Evolutionary conservation across 1,140 invertebrate species (phyloP), one percentile per base, ranked within the genome.

Genomic region (Batillaria attramentaria): DNA sequence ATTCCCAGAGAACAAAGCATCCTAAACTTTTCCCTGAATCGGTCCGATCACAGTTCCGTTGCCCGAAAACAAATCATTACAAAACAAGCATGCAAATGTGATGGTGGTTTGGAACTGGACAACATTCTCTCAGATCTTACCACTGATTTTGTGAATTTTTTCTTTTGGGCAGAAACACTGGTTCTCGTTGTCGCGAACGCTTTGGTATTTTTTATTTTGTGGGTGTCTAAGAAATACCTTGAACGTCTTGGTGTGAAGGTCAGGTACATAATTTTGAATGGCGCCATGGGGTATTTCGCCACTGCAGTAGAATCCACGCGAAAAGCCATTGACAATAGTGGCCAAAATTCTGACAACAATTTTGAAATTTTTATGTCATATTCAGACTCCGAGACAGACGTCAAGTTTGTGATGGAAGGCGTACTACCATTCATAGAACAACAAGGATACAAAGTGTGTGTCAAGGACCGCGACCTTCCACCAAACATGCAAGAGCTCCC

Each of bases 301-400:
- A 75, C 68, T 8, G 68, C 68, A n/a, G 20, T 2, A 60, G 24
- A 10, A 24, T n/a, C 57, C 6, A 60, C 57, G n/a, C n/a, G n/a
- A n/a, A n/a, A 60, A 60, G 6, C 6, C 31, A n/a, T 13, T 28
- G 6, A n/a, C 57, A 13, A 60, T n/a, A 60, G 24, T 28, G 24
- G 4, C 8, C 31, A 6, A 60, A 24, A 50, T 24, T 13, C 10
- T 13, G 46, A 50, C 46, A 50, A 46, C 2, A n/a, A 39, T 24
- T 74, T 57, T 37, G 50, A 75, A 8, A 20, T 75, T 20, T 75
- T 54, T 39, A 28, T 75, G 54, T 75, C 35, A n/a, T 54, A 75
- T 62, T 75, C 73, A 13, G 73, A 75, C 24, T 3, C 50, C 20
- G 54, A 65, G 39, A 39, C 28, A 20, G 54, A 57, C 37, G 10